Evolutionary conservation across 2,797 vertebrate genomes (phyloP), one percentile per base, ranked within the genome.

Genomic region (Esox lucius): DNA sequence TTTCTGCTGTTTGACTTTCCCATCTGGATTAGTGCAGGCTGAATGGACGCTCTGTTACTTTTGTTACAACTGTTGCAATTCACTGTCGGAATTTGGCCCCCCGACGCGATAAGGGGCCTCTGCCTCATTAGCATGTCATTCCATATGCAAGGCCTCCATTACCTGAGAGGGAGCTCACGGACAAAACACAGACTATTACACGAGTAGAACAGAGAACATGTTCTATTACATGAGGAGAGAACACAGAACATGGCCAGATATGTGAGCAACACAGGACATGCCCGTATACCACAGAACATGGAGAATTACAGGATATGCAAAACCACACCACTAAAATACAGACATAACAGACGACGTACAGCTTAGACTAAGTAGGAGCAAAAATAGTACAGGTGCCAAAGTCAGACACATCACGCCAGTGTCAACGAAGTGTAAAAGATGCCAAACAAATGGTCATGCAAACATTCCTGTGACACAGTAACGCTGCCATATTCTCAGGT

Each of bases 1-100:
- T 95, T 95, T 95, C 93, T 94, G 94, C 94, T 94, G 92, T 95
- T 95, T 94, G 94, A 95, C 93, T 95, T 94, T 95, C 91, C 91
- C 93, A 95, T 95, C 93, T 95, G 94, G 94, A 94, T 95, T 94
- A 94, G 93, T 95, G 92, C 92, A 94, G 94, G 93, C 90, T 94
- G 94, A 94, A 94, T 94, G 92, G 93, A 93, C 88, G 90, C 91
- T 93, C 93, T 94, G 94, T 94, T 94, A 93, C 94, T 94, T 94
- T 95, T 94, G 93, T 94, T 91, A 93, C 91, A 90, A 91, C 91
- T 88, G 91, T 80, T 92, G 91, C 91, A 93, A 94, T 93, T 93
- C 92, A 93, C 92, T 94, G 93, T 93, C 85, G 93, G 92, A 94
- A 95, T 94, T 92, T 91, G 89, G 86, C 87, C 89, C 86, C 12